Evolutionary conservation across 2,797 vertebrate species (phyloP).

Genomic region (Chlorospingus flavigularis): DNA sequence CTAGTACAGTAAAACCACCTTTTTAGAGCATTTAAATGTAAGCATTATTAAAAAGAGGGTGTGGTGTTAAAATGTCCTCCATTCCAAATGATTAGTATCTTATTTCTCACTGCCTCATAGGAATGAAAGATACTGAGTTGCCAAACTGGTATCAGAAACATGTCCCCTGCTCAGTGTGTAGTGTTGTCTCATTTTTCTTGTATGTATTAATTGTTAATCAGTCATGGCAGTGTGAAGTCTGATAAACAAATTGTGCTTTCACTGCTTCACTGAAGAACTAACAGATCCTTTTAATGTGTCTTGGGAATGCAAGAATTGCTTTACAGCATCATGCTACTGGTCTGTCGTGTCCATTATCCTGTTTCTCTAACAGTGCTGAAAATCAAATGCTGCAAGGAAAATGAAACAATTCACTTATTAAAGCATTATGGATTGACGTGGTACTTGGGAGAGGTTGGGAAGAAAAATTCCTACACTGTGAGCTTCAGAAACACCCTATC

Average conservation of each 20-base stretch:
- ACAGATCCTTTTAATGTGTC: background rate
- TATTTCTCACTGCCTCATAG: background rate
- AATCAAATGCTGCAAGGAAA: background rate
- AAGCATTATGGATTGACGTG: background rate
- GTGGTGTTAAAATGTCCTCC: background rate
- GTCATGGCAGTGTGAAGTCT: background rate
- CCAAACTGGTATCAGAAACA: background rate
- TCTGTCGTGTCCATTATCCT: background rate
- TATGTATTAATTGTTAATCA: constrained; percentile 43
- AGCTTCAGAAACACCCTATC: background rate
- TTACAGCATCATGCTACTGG: background rate
- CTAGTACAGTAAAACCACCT: background rate
- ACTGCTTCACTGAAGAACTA: background rate
- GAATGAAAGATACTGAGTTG: background rate
- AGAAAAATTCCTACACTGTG: background rate
- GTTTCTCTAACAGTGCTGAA: background rate
- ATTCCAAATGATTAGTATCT: background rate
- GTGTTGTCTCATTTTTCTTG: constrained; percentile 2
- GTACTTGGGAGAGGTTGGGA: background rate
- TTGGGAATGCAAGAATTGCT: background rate
- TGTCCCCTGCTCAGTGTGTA: background rate
- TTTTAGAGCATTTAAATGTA: background rate
- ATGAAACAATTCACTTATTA: background rate
- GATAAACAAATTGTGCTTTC: constrained; percentile 38
- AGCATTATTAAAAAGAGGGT: background rate